Conservation (phyloP, 2,113 vertebrate species). For the Brachyhypopomus occidentalis region DNA sequence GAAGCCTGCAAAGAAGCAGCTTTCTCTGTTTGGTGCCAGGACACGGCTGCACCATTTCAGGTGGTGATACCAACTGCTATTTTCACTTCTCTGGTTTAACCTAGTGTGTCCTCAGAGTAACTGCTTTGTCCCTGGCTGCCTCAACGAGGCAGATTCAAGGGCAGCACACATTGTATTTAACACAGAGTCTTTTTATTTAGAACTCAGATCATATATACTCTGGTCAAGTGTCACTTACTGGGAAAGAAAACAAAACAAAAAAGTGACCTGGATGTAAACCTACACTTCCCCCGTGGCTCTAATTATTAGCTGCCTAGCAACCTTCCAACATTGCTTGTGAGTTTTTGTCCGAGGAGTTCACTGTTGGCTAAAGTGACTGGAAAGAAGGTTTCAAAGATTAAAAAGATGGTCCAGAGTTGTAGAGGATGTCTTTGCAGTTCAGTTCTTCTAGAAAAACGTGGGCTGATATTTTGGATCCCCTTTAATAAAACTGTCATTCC, state of each 20-base stretch:
- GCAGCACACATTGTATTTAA: slow-evolving; percentile 34
- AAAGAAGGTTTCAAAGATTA: not conserved
- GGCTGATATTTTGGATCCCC: not conserved
- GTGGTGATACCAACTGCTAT: slow-evolving; percentile 71
- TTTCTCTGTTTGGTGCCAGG: slow-evolving; percentile 61
- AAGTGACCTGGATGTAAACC: slow-evolving; percentile 23
- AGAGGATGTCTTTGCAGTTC: not conserved
- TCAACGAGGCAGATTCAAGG: slow-evolving; percentile 41
- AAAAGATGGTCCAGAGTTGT: not conserved
- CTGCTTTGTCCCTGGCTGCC: slow-evolving; percentile 39
- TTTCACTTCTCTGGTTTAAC: slow-evolving; percentile 62
- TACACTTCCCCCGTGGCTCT: slow-evolving; percentile 13
- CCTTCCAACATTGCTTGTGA: slow-evolving; percentile 4
- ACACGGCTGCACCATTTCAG: slow-evolving; percentile 61
- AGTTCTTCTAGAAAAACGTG: slow-evolving; percentile 9
- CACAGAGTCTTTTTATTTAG: slow-evolving; percentile 30
- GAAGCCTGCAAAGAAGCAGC: slow-evolving; percentile 62
- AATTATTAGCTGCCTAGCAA: slow-evolving; percentile 15
- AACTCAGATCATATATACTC: slow-evolving; percentile 30
- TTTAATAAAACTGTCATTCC: slow-evolving; percentile 12
- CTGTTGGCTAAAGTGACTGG: slow-evolving; percentile 15
- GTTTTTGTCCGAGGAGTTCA: not conserved
- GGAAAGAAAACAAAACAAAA: slow-evolving; percentile 4
- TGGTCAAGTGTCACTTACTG: slow-evolving; percentile 34
- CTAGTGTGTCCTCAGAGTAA: slow-evolving; percentile 51